Evolutionary conservation across 1,140 invertebrate genomes (phyloP), one percentile per base, ranked within the genome.

Genomic region (Globodera rostochiensis): DNA sequence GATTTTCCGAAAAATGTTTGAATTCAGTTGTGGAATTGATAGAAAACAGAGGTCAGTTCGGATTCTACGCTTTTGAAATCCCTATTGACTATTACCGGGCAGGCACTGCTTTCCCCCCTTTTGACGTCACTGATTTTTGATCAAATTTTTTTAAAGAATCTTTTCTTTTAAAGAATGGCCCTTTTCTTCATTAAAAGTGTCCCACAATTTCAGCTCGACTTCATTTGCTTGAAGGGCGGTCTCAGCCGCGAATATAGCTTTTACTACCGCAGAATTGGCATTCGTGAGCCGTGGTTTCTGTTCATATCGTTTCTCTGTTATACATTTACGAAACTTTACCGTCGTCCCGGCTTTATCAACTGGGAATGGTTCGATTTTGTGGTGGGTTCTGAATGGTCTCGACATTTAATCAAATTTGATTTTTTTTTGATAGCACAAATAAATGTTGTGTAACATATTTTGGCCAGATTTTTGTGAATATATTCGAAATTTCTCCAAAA

Each of bases 291-390:
- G 50, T 84, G 77, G 6, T 80, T 69, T 21, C 64, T 82, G 21
- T 8, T 89, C 9, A 83, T 50, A 15, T 82, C 80, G 19, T 84
- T 83, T 60, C 57, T 89, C 25, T 88, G 86, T 74, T 80, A 84
- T 69, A 70, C 69, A 21, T 77, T 90, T 21, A 86, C 82, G 64
- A 83, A 84, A 73, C n/a, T 86, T 4, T 78, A 71, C 21, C 66
- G 77, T 25, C 21, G 64, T 69, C 9, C 21, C 46, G 46, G 64
- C 21, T 80, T 82, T 46, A 57, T 88, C 15, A 85, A 84, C 47
- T 80, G 83, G 75, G 88, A 88, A 79, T 88, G 87, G 87, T 85
- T 88, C 73, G 87, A 89, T 77, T 90, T 81, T 66, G 87, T 89
- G 73, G 88, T 88, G 81, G 53, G 87, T n/a, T 67, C 3, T 69